A percentile compares a stretch with the other conserved stretches of the same genome.
phyloP scores from a whole-genome alignment of 2,797 vertebrate species.

The Iguana delicatissima region DNA sequence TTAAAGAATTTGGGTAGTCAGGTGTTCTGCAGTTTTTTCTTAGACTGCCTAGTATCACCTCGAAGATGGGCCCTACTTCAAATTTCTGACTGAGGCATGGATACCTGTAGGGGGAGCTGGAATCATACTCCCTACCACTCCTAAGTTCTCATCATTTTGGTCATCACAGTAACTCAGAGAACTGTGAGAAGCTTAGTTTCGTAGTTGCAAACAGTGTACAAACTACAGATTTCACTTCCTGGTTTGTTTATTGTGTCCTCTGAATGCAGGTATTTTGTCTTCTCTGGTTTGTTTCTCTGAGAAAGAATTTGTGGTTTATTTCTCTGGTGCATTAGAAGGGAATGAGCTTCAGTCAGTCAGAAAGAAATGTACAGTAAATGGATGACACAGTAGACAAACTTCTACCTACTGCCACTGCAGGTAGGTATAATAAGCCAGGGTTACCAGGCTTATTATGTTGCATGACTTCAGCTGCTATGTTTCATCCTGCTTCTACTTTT shows the following conservation, averaged over 20 bases:
- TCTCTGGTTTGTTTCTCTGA: background rate
- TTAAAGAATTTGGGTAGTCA: background rate
- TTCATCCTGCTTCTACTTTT: background rate
- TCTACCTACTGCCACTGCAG: too few species aligned
- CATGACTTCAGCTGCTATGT: background rate
- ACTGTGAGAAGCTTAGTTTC: background rate
- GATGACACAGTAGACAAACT: too few species aligned
- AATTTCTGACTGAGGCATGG: background rate
- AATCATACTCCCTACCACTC: background rate
- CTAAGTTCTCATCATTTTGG: background rate
- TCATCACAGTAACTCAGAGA: background rate
- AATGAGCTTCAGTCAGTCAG: too few species aligned
- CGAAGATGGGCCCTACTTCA: background rate
- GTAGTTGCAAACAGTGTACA: background rate
- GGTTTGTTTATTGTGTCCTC: background rate
- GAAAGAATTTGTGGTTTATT: background rate
- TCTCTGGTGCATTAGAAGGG: too few species aligned
- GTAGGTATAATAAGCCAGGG: too few species aligned
- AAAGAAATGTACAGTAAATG: too few species aligned
- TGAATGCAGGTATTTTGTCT: background rate
- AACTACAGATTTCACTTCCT: background rate
- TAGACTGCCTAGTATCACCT: background rate
- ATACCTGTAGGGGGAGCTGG: background rate
- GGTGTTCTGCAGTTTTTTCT: background rate
- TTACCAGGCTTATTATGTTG: too few species aligned